Evolutionary conservation across 2,797 vertebrate species (phyloP).

Genomic region (Acomys russatus): DNA sequence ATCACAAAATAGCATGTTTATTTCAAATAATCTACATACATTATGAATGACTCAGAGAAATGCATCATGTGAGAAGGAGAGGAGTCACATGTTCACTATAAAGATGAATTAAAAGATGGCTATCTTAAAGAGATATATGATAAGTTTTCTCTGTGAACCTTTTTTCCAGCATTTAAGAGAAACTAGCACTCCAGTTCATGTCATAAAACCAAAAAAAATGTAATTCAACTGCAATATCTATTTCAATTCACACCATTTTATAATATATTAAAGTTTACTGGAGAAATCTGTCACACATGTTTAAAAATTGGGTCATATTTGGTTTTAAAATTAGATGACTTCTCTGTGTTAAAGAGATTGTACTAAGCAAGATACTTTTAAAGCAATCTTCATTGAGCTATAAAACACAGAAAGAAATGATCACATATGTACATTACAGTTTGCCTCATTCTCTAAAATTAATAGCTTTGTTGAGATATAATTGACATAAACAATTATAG

Average conservation of each 20-base stretch:
- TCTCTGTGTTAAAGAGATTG: constrained; percentile 31
- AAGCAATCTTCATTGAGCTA: constrained; percentile 22
- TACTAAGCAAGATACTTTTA: background rate
- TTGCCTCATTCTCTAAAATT: background rate
- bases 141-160: background rate
- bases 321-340: constrained; percentile 59
- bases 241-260: constrained; percentile 21
- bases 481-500: background rate
- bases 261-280: constrained; percentile 57
- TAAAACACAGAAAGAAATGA: constrained; percentile 17
- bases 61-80: background rate
- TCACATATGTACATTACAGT: background rate
- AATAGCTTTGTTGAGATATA: background rate
- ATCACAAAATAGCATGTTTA: background rate
- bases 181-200: constrained; percentile 21
- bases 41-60: constrained; percentile 2
- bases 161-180: constrained; percentile 48
- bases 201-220: constrained; percentile 39
- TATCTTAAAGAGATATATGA: background rate
- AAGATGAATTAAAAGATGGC: background rate
- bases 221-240: constrained; percentile 11
- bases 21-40: constrained; percentile 22
- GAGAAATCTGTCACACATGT: background rate
- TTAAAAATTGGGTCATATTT: constrained; percentile 57
- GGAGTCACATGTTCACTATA: background rate